These are phyloP conservation scores for Oxyruncus cristatus DNA, from an alignment of 2,113 vertebrate genomes.

Conservation along the genomic window DNA sequence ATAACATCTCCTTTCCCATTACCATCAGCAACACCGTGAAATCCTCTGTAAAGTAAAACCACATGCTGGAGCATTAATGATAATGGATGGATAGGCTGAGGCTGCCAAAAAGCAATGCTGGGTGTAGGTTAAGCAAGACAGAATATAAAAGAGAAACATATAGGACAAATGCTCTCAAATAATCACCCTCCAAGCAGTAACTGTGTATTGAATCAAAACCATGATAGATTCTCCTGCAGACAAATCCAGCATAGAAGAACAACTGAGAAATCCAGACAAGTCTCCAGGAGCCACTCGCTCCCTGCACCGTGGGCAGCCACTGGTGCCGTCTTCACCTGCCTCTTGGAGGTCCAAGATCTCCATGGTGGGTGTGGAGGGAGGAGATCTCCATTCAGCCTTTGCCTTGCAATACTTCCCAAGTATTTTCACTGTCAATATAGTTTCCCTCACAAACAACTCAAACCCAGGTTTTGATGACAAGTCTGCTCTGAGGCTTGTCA, in stretches of 20 bases:
- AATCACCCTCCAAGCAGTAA: not conserved
- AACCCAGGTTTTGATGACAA: not conserved
- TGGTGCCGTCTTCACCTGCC: not conserved
- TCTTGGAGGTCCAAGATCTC: not conserved
- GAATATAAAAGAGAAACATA: not conserved
- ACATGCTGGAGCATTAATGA: not conserved
- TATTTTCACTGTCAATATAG: not conserved
- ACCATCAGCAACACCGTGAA: not conserved
- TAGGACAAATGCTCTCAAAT: not conserved
- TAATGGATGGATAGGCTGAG: not conserved
- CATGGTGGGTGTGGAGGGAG: not conserved
- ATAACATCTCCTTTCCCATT: not conserved
- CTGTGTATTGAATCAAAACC: not conserved
- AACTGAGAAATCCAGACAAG: not conserved
- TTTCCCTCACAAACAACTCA: not conserved
- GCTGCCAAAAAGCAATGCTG: not conserved
- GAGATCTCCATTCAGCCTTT: not conserved
- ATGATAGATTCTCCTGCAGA: not conserved
- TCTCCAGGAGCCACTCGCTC: not conserved
- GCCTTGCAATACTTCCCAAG: not conserved
- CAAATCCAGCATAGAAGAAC: not conserved
- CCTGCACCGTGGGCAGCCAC: accelerated
- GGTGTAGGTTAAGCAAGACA: not conserved
- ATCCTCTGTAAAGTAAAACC: not conserved
- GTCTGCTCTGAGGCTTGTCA: not conserved